phyloP scores from a whole-genome alignment of 2,113 vertebrate genomes.

The Panurus biarmicus region DNA sequence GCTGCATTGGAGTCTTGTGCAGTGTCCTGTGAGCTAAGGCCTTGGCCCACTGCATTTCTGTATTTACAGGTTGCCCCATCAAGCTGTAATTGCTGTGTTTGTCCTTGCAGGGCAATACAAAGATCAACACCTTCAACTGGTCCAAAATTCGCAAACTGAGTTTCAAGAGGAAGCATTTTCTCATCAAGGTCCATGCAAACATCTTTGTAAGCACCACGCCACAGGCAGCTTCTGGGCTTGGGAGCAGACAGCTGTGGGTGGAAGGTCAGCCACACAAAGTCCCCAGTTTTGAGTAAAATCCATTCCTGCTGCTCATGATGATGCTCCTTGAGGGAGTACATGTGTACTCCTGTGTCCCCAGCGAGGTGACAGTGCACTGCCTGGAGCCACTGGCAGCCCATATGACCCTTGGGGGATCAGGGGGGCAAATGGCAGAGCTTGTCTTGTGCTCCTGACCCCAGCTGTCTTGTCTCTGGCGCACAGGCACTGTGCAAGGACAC shows the following conservation, averaged over 20 bases:
- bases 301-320: background rate
- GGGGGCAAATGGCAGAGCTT: background rate
- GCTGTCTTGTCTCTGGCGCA: fast-evolving
- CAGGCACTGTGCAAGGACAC: conserved; percentile 84
- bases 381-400: fast-evolving
- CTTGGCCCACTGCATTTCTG: background rate
- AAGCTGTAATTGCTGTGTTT: background rate
- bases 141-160: conserved; percentile 95
- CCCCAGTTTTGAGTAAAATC: background rate
- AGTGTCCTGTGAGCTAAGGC: background rate
- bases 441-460: fast-evolving
- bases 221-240: background rate
- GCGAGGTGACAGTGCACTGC: background rate
- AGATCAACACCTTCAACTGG: conserved; percentile 98
- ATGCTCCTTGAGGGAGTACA: background rate
- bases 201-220: conserved; percentile 74
- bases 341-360: background rate
- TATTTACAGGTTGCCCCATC: background rate
- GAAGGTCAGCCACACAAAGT: background rate
- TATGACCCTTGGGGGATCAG: background rate
- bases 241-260: background rate
- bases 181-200: conserved; percentile 91
- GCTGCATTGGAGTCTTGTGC: fast-evolving
- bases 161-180: conserved; percentile 95
- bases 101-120: conserved; percentile 86